Percentiles rank a stretch among this genome's conserved stretches.
These are phyloP conservation scores for Eurois occulta DNA, from an alignment of 2,888 invertebrate species.

Conservation along the genomic window DNA sequence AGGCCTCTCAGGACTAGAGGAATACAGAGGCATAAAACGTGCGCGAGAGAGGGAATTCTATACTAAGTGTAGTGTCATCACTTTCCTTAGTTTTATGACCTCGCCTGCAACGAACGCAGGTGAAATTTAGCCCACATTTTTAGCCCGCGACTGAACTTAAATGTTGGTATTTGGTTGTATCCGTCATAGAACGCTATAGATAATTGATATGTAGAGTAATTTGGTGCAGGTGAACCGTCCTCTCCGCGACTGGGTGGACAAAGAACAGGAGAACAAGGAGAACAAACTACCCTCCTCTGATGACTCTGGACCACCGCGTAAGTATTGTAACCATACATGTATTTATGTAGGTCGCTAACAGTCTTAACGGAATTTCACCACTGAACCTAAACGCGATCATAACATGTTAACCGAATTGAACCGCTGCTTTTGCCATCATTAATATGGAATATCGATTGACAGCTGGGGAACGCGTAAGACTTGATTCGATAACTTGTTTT, in stretches of 20 bases:
- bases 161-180: slow-evolving; percentile 19
- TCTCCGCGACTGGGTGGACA: slow-evolving; percentile 85
- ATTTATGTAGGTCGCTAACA: not conserved
- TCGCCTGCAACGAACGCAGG: not conserved
- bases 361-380: not conserved
- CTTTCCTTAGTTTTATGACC: not conserved
- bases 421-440: not conserved
- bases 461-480: not conserved
- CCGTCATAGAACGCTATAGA: slow-evolving; percentile 53
- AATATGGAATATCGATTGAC: not conserved
- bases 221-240: slow-evolving; percentile 87
- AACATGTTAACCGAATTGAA: not conserved
- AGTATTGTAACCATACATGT: slow-evolving; percentile 81
- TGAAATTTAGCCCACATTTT: slow-evolving; percentile 3
- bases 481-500: not conserved
- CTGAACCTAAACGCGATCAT: too few relatives aligned
- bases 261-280: slow-evolving; percentile 87
- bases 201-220: slow-evolving; percentile 61
- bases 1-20: too few relatives aligned
- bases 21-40: not conserved
- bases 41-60: not conserved
- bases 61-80: not conserved
- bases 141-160: not conserved
- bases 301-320: slow-evolving; percentile 93
- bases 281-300: slow-evolving; percentile 90